Evolutionary conservation across 2,113 vertebrate species (phyloP).

Genomic region (Laticauda laticaudata): DNA sequence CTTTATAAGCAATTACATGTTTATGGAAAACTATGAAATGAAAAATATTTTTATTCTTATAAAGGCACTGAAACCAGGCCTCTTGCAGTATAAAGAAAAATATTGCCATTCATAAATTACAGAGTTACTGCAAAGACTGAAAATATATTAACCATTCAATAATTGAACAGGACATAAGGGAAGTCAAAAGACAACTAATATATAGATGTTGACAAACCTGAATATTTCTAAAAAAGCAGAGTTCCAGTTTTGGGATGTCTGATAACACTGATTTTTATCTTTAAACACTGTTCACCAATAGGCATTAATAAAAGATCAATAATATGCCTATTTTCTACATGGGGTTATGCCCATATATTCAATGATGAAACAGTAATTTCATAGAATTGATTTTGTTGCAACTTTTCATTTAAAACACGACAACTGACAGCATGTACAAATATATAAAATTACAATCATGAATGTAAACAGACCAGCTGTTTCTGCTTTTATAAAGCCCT

Average conservation of each 20-base stretch:
- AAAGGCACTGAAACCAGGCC: conserved; percentile 30
- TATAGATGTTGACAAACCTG: conserved; percentile 36
- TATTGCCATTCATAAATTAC: conserved; percentile 34
- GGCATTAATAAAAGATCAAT: not conserved
- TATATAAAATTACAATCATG: conserved; percentile 51
- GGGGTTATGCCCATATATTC: conserved; percentile 29
- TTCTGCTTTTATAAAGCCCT: conserved; percentile 46
- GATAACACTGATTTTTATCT: not conserved
- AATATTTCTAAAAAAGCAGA: conserved; percentile 26
- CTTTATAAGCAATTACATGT: conserved; percentile 36
- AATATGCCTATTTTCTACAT: not conserved
- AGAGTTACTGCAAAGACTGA: conserved; percentile 25
- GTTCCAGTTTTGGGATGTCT: conserved; percentile 33
- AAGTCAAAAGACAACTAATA: conserved; percentile 47
- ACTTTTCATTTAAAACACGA: conserved; percentile 31
- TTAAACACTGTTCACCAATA: conserved; percentile 35
- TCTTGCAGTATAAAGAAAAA: conserved; percentile 37
- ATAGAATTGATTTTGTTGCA: conserved; percentile 30
- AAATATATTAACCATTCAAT: conserved; percentile 27
- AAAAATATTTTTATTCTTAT: conserved; percentile 33
- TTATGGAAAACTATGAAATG: conserved; percentile 37
- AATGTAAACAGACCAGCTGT: conserved; percentile 50
- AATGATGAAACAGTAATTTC: conserved; percentile 19
- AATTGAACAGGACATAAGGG: conserved; percentile 45
- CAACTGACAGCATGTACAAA: conserved; percentile 22